Base-by-base conservation (phyloP, 30 jellyfish, hydroid and myxozoan genomes). In the Hydractinia echinata region DNA sequence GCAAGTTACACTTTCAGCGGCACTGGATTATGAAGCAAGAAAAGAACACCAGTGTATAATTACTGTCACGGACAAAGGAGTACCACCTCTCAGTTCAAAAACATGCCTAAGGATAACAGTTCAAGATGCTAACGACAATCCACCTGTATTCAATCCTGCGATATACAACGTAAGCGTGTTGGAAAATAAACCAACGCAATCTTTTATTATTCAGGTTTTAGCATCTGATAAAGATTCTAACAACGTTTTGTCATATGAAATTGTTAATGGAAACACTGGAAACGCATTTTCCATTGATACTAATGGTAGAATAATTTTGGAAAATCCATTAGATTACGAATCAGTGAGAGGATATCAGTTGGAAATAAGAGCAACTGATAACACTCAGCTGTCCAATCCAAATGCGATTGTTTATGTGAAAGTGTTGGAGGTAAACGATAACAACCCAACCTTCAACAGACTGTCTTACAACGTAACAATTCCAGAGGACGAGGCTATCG, bases 371-470 rank as follows among this genome's bases (percentile, higher is more conserved):
- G 98, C 96, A 55, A 72, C 92, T 56, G 98, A 92, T 66, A 50
- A 30, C 5, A 52, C 39, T 9, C 72, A 67, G 8, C 88, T 71
- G 51, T 78, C 87, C 18, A 67, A 80, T 7, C 87, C 89, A 50
- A 81, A 83, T 62, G 82, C 94, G 5, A 74, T 85, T 16, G 98
- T 92, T 1, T 60, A 61, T 64, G 91, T 92, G 4, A 64, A 84
- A 5, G 95, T 92, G 14, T 21, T 73, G 5, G 96, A 92, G 50
- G 87, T 84, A 52, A 92, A 92, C 72, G 98, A 92, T 68, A 74
- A 78, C 73, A 84, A 77, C 64, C 98, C 98, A 48, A 53, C 53
- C 7, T 92, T 92, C 89, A 66, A 52, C 62, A 79, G 55, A 68
- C 62, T 73, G 4, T 87, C 51, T 83, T 87, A 87, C 73, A 9